These are phyloP conservation scores for Caenorhabditis brenneri DNA, from an alignment of 1,140 invertebrate genomes.

Conservation along the genomic window DNA sequence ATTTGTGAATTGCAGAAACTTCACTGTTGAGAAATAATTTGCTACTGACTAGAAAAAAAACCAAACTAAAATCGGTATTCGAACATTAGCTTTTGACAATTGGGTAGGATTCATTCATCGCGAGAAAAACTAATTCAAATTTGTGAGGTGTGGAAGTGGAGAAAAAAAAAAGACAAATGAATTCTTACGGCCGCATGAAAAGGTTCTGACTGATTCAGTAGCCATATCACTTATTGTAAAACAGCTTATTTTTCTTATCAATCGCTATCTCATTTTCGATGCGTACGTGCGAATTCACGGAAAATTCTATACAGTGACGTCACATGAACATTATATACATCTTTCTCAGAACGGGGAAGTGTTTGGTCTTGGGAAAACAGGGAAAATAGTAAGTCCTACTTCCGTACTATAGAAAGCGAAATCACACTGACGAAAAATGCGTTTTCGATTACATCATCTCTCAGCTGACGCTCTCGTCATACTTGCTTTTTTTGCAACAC, in stretches of 20 bases:
- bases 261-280: background rate
- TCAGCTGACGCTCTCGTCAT: conserved; percentile 29
- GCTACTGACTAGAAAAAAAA: too few relatives aligned
- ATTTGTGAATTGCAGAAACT: background rate
- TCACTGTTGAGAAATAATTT: background rate
- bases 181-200: too few relatives aligned
- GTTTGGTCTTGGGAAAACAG: background rate
- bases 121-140: too few relatives aligned
- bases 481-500: conserved; percentile 22
- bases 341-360: background rate
- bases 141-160: too few relatives aligned
- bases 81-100: too few relatives aligned
- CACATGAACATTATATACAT: background rate
- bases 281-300: background rate
- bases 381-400: background rate
- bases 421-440: conserved; percentile 4
- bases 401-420: background rate
- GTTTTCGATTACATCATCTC: conserved; percentile 29
- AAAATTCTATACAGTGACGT: background rate
- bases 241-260: background rate
- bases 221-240: background rate
- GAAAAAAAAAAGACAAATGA: too few relatives aligned
- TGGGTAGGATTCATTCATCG: too few relatives aligned
- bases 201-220: background rate
- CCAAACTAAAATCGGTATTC: too few relatives aligned